Evolutionary conservation across 2,888 invertebrate genomes (phyloP).

Genomic region (Cerastis leucographa): DNA sequence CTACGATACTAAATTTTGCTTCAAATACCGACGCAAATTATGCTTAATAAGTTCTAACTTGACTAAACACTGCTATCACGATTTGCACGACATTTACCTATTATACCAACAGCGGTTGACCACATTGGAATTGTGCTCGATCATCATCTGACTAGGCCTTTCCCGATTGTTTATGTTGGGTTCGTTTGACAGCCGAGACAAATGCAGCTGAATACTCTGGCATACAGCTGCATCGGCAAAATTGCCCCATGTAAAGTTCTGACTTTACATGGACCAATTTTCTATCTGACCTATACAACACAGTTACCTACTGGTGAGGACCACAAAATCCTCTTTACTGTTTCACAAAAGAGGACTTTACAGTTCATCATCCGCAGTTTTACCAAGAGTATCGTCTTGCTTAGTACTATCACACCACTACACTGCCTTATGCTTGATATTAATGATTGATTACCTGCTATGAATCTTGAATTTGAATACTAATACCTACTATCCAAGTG

Average conservation of each 20-base stretch:
- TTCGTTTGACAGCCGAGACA: neutral
- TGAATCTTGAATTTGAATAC: no score
- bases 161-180: neutral
- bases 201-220: neutral
- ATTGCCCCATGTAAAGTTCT: no score
- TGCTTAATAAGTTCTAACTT: slow-evolving; percentile 10
- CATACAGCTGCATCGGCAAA: no score
- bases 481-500: neutral
- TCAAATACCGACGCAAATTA: slow-evolving; percentile 3
- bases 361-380: neutral
- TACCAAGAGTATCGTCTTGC: no score
- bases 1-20: neutral
- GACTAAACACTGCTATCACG: neutral
- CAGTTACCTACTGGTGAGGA: neutral
- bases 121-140: neutral
- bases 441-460: no score
- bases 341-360: neutral
- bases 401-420: neutral
- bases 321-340: neutral
- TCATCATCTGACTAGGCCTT: neutral
- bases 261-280: neutral
- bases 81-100: neutral
- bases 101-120: neutral
- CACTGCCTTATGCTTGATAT: neutral
- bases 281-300: neutral